phyloP scores from a whole-genome alignment of 2,113 vertebrate species.

The Toxostoma redivivum region DNA sequence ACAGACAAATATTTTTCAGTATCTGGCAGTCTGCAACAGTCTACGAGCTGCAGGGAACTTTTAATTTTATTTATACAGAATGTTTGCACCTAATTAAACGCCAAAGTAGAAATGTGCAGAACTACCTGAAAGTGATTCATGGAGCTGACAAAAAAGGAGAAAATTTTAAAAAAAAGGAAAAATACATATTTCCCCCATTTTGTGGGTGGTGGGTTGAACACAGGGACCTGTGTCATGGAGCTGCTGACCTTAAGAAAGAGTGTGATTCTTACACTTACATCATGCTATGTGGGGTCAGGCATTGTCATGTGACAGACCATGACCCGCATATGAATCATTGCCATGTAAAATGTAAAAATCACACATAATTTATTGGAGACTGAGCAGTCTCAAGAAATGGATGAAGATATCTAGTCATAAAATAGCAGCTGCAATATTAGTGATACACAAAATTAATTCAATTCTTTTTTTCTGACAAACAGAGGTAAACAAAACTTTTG shows the following conservation, averaged over 20 bases:
- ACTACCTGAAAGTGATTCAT: constrained; percentile 58
- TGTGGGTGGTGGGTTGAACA: constrained; percentile 37
- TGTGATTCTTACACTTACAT: constrained; percentile 20
- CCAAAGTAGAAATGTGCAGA: constrained; percentile 36
- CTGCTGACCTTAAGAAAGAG: neutral
- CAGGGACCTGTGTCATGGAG: neutral
- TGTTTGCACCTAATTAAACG: constrained; percentile 65
- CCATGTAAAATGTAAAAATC: constrained; percentile 11
- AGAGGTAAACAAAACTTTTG: neutral
- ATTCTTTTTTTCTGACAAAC: neutral
- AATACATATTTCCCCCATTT: neutral
- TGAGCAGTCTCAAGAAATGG: neutral
- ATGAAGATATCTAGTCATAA: neutral
- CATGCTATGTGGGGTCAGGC: neutral
- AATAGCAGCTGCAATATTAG: neutral
- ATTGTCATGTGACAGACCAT: neutral
- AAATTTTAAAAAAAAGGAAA: neutral
- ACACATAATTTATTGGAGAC: constrained; percentile 11
- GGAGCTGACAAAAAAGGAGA: neutral
- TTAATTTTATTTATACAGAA: constrained; percentile 59
- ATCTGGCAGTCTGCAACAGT: constrained; percentile 48
- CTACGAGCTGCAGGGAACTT: constrained; percentile 36
- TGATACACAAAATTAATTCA: neutral
- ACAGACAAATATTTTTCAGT: constrained; percentile 47
- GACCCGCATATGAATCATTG: constrained; percentile 21